Conservation (phyloP, 1,140 invertebrate species). For the Akabosia matsudoensis region DNA sequence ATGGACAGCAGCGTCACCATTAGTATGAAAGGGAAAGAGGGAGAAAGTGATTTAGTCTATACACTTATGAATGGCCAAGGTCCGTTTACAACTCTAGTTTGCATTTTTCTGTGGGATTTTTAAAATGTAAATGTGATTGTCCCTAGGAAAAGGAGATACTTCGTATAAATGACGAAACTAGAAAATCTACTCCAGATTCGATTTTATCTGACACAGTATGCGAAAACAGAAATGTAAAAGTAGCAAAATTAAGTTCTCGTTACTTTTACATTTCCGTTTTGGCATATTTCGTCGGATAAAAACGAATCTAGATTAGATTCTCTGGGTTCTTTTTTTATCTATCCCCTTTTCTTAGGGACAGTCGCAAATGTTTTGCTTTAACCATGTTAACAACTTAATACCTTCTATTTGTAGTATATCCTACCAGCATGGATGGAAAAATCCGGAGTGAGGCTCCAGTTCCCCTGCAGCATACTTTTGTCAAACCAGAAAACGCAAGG, state of each 20-base stretch:
- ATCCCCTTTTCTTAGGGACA: no score
- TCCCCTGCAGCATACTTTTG: background rate
- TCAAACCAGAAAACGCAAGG: background rate
- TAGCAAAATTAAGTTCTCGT: no score
- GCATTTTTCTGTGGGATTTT: background rate
- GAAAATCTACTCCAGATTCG: no score
- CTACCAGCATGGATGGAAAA: background rate
- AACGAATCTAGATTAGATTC: no score
- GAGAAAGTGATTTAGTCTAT: slow-evolving; percentile 38
- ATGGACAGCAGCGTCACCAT: slow-evolving; percentile 44
- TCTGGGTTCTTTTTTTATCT: background rate
- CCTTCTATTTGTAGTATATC: background rate
- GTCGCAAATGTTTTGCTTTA: background rate
- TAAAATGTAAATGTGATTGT: background rate
- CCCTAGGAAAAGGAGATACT: no score
- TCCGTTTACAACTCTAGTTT: slow-evolving; percentile 21
- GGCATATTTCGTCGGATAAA: no score
- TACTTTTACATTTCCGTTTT: no score
- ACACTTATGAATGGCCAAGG: slow-evolving; percentile 45
- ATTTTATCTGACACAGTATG: no score
- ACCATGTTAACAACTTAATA: background rate
- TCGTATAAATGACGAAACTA: no score
- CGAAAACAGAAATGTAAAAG: no score
- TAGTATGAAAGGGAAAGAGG: slow-evolving; percentile 41
- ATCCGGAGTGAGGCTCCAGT: background rate